Evolutionary conservation across 1,140 invertebrate genomes (phyloP).

Genomic region (Lethrus apterus): DNA sequence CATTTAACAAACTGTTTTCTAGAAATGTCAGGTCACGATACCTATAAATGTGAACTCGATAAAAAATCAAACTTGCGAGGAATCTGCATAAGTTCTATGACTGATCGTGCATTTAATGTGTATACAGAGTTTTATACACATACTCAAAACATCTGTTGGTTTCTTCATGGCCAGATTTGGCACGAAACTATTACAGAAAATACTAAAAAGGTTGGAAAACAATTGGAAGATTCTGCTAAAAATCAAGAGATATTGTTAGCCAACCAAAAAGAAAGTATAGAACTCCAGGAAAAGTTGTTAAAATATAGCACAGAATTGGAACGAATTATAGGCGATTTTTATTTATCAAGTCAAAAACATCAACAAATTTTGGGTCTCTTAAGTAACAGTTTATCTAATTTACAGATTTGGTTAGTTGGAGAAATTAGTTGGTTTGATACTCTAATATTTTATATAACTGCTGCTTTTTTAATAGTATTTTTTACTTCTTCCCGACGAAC

Average conservation of each 20-base stretch:
- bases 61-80: conserved; percentile 38
- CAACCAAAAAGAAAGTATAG: conserved; percentile 49
- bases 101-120: conserved; percentile 51
- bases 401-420: conserved; percentile 38
- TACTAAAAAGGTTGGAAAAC: conserved; percentile 32
- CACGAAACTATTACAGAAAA: conserved; percentile 52
- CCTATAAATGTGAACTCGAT: conserved; percentile 46
- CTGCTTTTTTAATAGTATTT: conserved; percentile 27
- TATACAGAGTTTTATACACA: conserved; percentile 64
- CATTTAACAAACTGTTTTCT: conserved; percentile 62
- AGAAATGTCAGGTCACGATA: conserved; percentile 48
- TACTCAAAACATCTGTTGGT: conserved; percentile 62
- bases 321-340: conserved; percentile 33
- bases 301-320: conserved; percentile 44
- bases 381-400: conserved; percentile 25
- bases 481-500: conserved; percentile 31
- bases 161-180: conserved; percentile 58
- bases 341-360: conserved; percentile 27
- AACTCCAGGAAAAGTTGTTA: conserved; percentile 49
- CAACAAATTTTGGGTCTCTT: conserved; percentile 32
- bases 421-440: conserved; percentile 39
- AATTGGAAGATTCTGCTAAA: conserved; percentile 30
- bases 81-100: conserved; percentile 51
- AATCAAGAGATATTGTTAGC: conserved; percentile 44
- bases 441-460: conserved; percentile 33